Base-by-base conservation (phyloP, 2,113 vertebrate genomes). In the Rhodinocichla rosea region DNA sequence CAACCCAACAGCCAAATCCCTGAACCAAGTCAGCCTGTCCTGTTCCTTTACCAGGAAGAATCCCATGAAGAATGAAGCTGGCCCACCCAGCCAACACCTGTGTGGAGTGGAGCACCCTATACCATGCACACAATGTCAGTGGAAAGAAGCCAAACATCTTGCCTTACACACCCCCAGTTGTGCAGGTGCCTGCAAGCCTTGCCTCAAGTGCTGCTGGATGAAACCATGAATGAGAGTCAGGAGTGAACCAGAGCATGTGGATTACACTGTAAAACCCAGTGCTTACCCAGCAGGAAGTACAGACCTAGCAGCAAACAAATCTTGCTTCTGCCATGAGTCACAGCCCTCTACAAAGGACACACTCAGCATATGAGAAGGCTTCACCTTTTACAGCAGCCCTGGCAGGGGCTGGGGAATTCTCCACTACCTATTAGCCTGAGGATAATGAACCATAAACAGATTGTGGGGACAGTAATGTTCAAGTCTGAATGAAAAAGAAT, bases 211-310 rank as follows among this genome's bases (percentile, higher is more conserved):
- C 35, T 53, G n/a, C 53, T 27, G 39, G 7, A 20, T 5, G 13
- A 30, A 84, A 62, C 6, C 2, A 1, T 1, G 16, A 12, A 26
- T 1, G 9, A 47, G 22, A 94, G 70, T 15, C 1, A 3, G 50
- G 79, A 92, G 27, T 16, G 59, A 67, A 59, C 33, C 13, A 28
- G 12, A 80, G 21, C 33, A 37, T 42, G 21, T 62, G 40, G 55
- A 35, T n/a, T 40, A 71, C 10, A 22, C n/a, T 15, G 6, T 22
- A 65, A 85, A 65, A 35, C 20, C 26, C 22, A 77, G n/a, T 4
- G 40, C 28, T 13, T 42, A 70, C 4, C 42, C 60, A 45, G 65
- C 30, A 89, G 37, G 40, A 91, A 92, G 87, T 5, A 30, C 26
- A 84, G 47, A 79, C 27, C 15, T 11, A 40, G 65, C 6, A 56